These are phyloP conservation scores for Psilanteris sp. DNA, from an alignment of 1,140 invertebrate genomes.

Conservation along the genomic window DNA sequence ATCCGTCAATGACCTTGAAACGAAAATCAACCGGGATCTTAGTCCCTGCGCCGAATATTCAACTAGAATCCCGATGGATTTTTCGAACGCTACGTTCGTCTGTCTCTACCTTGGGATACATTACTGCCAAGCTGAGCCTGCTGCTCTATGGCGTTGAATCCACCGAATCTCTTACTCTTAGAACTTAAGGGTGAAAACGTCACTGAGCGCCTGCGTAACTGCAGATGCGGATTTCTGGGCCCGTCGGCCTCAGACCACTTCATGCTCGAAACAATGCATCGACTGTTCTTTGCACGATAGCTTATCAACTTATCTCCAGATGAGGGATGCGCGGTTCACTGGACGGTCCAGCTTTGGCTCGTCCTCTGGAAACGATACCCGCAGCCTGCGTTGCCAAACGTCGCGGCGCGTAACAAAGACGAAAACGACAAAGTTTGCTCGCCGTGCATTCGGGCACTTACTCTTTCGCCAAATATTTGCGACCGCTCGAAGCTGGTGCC, in stretches of 20 bases:
- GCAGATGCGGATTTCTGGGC: constrained; percentile 62
- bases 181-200: no score
- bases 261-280: constrained; percentile 61
- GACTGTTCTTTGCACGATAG: constrained; percentile 10
- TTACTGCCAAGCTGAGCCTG: constrained; percentile 65
- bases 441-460: constrained; percentile 1
- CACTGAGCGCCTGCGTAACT: constrained; percentile 61
- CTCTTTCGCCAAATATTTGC: constrained; percentile 1
- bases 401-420: no score
- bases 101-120: constrained; percentile 51
- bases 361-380: no score
- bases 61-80: no score
- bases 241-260: constrained; percentile 71
- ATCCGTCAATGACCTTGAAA: no score
- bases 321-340: constrained; percentile 1
- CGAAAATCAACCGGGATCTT: no score
- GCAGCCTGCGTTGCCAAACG: neutral
- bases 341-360: no score
- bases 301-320: constrained; percentile 20
- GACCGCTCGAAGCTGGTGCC: no score
- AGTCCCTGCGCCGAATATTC: no score
- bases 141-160: constrained; percentile 59
- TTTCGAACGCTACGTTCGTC: no score
- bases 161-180: constrained; percentile 59
- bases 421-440: no score